A percentile compares a stretch with the other conserved stretches of the same genome.
Conservation (phyloP, 2,888 invertebrate species). For the Odontothrips loti region DNA sequence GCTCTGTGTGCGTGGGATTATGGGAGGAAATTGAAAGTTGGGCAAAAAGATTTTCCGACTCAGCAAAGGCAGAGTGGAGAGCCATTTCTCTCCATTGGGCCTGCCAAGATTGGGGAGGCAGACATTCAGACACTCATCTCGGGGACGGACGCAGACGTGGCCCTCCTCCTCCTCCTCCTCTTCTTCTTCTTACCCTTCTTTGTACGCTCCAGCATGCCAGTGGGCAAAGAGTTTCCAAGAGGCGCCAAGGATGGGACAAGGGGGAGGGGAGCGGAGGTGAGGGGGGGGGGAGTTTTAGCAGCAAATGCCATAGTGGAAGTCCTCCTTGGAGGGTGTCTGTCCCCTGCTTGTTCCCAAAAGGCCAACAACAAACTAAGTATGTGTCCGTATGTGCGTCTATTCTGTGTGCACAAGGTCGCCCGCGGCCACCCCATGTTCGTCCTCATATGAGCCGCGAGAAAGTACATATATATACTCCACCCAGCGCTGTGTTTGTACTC, state of each 20-base stretch:
- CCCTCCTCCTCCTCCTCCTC: background rate
- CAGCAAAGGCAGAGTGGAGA: too few relatives aligned
- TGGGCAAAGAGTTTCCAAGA: background rate
- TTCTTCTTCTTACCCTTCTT: background rate
- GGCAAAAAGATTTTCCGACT: too few relatives aligned
- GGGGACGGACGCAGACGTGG: too few relatives aligned
- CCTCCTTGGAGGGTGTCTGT: background rate
- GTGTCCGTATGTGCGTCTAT: background rate
- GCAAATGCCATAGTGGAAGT: too few relatives aligned
- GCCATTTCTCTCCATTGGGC: too few relatives aligned
- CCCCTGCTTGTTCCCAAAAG: too few relatives aligned
- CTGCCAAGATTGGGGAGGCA: too few relatives aligned
- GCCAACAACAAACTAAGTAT: background rate
- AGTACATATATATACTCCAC: background rate
- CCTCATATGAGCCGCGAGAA: slow-evolving; percentile 22
- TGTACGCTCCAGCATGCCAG: background rate
- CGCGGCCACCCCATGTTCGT: background rate
- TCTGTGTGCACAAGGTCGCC: background rate
- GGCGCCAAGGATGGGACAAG: background rate
- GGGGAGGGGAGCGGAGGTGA: background rate
- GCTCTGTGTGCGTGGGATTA: too few relatives aligned
- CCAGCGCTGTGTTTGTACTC: background rate
- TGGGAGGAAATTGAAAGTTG: too few relatives aligned
- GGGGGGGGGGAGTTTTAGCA: too few relatives aligned
- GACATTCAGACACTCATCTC: background rate